Base-by-base conservation (phyloP, 2,797 vertebrate species). In the Rhynchotus rufescens region DNA sequence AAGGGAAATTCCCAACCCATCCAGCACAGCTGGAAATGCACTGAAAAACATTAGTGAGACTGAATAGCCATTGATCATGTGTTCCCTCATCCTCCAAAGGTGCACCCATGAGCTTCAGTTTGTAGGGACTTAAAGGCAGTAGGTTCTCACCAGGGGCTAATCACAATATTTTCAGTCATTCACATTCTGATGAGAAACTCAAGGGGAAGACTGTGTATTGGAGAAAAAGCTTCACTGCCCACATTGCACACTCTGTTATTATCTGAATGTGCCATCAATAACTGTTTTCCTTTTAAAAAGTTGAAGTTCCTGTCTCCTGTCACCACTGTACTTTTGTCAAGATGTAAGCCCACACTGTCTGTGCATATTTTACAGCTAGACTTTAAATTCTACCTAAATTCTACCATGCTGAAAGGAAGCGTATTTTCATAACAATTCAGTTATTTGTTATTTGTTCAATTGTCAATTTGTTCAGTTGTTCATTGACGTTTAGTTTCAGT, bases 341-440 rank as follows among this genome's bases (percentile, higher is more conserved):
- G 74, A 64, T 67, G 32, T 77, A 59, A 91, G 62, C 68, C 21
- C 60, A 77, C 28, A 51, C 80, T 57, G 88, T 89, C 87, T 93
- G 87, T 65, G 59, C 44, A 65, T 4, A 30, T 89, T 84, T 73
- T 68, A 68, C 16, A 68, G 62, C 59, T 77, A 56, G 38, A 30
- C 66, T 92, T 49, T 74, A 30, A 72, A 72, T 93, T 88, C 64
- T 88, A 8, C 61, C 80, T 82, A n/a, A n/a, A n/a, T n/a, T n/a
- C n/a, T n/a, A 40, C 80, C 83, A 73, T 51, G 57, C 26, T 67
- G 54, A 84, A 88, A 68, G 0, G 61, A 72, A 80, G 19, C 54
- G 52, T 90, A n/a, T 69, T 88, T 44, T 92, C 69, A 59, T 23
- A 86, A 69, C 61, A 57, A 34, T 40, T 77, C 20, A 51, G 0